These are phyloP conservation scores for Axea sp. DNA, from an alignment of 2,888 invertebrate genomes.

Conservation along the genomic window DNA sequence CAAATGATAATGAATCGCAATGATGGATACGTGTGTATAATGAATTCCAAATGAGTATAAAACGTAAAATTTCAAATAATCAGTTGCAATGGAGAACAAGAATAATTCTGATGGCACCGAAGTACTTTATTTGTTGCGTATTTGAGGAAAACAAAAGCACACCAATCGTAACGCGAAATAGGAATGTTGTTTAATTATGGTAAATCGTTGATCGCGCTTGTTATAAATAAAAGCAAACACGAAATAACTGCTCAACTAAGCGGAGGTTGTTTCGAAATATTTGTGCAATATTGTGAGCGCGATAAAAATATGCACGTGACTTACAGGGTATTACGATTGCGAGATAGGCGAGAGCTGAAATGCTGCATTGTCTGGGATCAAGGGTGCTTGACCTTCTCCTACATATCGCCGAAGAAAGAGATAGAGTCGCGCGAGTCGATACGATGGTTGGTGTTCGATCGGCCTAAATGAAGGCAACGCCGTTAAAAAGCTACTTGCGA, in stretches of 20 bases:
- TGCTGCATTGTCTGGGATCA: conserved; percentile 77
- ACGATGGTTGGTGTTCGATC: conserved; percentile 52
- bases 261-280: conserved; percentile 16
- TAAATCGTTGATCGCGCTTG: too few relatives aligned
- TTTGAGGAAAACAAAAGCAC: too few relatives aligned
- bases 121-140: too few relatives aligned
- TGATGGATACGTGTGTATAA: too few relatives aligned
- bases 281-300: conserved; percentile 27
- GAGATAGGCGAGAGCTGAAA: conserved; percentile 63
- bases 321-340: conserved; percentile 36
- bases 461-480: conserved; percentile 56
- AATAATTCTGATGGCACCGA: too few relatives aligned
- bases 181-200: too few relatives aligned
- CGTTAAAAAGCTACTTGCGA: conserved; percentile 59
- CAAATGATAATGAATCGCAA: too few relatives aligned
- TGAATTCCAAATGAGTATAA: too few relatives aligned
- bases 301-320: conserved; percentile 34
- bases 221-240: too few relatives aligned
- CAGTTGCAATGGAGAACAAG: too few relatives aligned
- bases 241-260: conserved; percentile 8
- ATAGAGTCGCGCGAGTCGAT: conserved; percentile 39
- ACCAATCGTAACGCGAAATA: too few relatives aligned
- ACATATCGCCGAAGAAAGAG: conserved; percentile 69
- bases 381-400: conserved; percentile 78
- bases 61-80: too few relatives aligned